Base-by-base conservation (phyloP, 2,888 invertebrate genomes). In the Archaeoteleia sp. region DNA sequence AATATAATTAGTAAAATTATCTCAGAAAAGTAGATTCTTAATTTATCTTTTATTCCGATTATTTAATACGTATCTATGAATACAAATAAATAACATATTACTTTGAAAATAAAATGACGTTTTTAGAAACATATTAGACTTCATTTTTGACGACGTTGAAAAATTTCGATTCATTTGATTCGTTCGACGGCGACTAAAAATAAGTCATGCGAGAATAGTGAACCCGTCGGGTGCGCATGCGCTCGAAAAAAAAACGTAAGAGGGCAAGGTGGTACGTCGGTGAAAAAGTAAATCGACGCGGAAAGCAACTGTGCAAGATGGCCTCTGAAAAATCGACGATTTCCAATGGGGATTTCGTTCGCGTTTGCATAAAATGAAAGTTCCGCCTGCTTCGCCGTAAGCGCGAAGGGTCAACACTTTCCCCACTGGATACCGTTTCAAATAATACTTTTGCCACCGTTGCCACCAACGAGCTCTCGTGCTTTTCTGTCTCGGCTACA, bases 361-460 rank as follows among this genome's bases (percentile, higher is more conserved):
- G 67, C 70, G 74, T 79, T 78, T 76, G 77, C 75, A 78, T 78
- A 73, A 73, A 78, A 75, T 70, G 74, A 75, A 68, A 72, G 53
- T 73, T 67, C 40, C 61, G 66, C 46, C 29, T 40, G 46, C 40
- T 32, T 13, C 49, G 43, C 30, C 40, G 25, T 32, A 30, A 30
- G n/a, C 48, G 20, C 39, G 46, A 54, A 39, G 46, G 68, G 70
- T 70, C 69, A 71, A 70, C 72, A 72, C 66, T 67, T 68, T 57
- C 54, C 53, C 46, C 62, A 55, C 10, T 32, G 32, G 30, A 35
- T 32, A 42, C 40, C 46, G 39, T 49, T 48, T 42, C 39, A 49
- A 42, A 58, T 48, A 46, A 48, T 37, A 25, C 29, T 39, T 32
- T 17, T 12, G 45, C 34, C 51, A 25, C 25, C 32, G 30, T 34